A percentile compares a stretch with the other conserved stretches of the same genome.
phyloP scores from a whole-genome alignment of 2,797 vertebrate species.

The Ptychadena robeensis region DNA sequence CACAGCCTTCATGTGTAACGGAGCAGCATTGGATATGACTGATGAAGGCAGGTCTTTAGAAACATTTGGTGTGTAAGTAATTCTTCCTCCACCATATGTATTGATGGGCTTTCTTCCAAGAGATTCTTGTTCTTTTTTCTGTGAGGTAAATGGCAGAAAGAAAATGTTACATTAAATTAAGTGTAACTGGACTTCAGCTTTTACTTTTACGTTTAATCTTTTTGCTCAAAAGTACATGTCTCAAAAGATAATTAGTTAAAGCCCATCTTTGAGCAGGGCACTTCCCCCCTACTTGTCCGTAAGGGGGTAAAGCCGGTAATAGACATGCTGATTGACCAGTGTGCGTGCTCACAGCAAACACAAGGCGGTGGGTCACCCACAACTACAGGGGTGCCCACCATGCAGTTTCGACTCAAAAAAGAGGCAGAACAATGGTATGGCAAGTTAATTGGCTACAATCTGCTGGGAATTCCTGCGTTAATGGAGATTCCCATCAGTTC shows the following conservation, averaged over 20 bases:
- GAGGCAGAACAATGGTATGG: too few species aligned
- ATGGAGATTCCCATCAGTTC: too few species aligned
- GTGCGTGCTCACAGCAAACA: too few species aligned
- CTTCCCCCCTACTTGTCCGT: too few species aligned
- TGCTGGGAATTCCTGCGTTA: too few species aligned
- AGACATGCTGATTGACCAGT: too few species aligned
- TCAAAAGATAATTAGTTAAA: neutral
- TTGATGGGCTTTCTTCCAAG: slow-evolving; percentile 88
- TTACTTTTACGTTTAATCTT: neutral
- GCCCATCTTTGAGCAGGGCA: too few species aligned
- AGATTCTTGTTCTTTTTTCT: slow-evolving; percentile 92
- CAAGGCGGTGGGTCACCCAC: too few species aligned
- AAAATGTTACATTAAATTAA: neutral
- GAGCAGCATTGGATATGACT: slow-evolving; percentile 84
- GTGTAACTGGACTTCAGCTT: neutral
- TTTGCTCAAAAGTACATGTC: neutral
- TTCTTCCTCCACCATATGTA: slow-evolving; percentile 81
- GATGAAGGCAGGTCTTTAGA: slow-evolving; percentile 86
- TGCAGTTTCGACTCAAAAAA: too few species aligned
- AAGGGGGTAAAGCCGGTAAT: too few species aligned
- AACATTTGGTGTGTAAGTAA: slow-evolving; percentile 88
- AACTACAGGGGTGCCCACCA: too few species aligned
- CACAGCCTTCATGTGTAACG: slow-evolving; percentile 80
- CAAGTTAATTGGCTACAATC: too few species aligned
- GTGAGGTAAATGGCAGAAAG: slow-evolving; percentile 64